These are phyloP conservation scores for Uloborus diversus DNA, from an alignment of 1,140 invertebrate genomes.

Conservation along the genomic window DNA sequence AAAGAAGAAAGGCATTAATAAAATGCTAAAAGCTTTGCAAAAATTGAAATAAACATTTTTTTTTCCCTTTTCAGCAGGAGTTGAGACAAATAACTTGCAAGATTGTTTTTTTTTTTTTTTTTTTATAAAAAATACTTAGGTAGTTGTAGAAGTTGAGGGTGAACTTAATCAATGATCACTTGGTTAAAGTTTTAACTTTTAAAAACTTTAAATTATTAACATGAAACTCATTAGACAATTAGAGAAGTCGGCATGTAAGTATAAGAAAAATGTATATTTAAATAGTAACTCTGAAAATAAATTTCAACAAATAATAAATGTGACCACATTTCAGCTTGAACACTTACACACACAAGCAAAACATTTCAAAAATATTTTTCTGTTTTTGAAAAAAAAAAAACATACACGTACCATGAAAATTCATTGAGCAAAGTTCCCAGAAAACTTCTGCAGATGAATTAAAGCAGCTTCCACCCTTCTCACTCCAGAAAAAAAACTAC, in stretches of 20 bases:
- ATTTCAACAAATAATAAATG: not conserved
- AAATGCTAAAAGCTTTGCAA: too few relatives aligned
- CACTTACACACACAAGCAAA: not conserved
- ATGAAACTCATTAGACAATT: not conserved
- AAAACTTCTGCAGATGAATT: constrained; percentile 9
- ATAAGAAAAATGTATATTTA: not conserved
- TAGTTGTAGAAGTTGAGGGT: too few relatives aligned
- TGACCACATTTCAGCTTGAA: not conserved
- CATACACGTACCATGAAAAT: constrained; percentile 39
- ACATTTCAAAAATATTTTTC: not conserved
- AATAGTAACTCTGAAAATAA: not conserved
- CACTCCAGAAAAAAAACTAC: not conserved
- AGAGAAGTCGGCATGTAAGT: not conserved
- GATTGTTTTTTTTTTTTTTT: too few relatives aligned
- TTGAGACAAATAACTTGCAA: too few relatives aligned
- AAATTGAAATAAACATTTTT: too few relatives aligned
- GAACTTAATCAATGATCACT: too few relatives aligned
- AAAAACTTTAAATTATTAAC: too few relatives aligned
- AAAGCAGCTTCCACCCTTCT: not conserved
- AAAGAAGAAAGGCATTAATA: too few relatives aligned
- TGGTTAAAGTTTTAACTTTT: too few relatives aligned
- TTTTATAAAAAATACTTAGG: too few relatives aligned
- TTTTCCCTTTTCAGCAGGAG: too few relatives aligned
- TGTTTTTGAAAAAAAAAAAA: not conserved
- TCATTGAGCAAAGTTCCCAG: constrained; percentile 20